Evolutionary conservation across 1,140 invertebrate genomes (phyloP).

Genomic region (Calycopis cecrops): DNA sequence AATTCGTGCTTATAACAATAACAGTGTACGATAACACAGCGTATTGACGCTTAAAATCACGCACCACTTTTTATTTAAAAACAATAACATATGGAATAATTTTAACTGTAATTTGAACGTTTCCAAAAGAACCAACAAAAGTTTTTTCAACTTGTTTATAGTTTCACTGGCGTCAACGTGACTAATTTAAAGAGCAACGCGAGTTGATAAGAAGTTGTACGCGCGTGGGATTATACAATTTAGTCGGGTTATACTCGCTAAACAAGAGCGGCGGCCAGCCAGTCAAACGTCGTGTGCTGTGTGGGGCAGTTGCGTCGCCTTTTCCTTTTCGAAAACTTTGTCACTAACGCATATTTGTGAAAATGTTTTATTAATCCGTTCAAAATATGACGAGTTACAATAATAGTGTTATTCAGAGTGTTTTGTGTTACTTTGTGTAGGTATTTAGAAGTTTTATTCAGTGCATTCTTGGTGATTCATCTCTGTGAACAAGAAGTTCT

Average conservation of each 20-base stretch:
- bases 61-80: constrained; percentile 26
- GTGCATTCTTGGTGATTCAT: constrained; percentile 24
- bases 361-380: constrained; percentile 29
- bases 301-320: constrained; percentile 36
- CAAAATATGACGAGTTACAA: constrained; percentile 36
- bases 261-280: constrained; percentile 27
- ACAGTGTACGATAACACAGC: constrained; percentile 39
- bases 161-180: constrained; percentile 38
- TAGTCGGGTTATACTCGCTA: constrained; percentile 53
- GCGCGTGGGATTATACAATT: constrained; percentile 41
- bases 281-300: constrained; percentile 41
- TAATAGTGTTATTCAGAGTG: constrained; percentile 28
- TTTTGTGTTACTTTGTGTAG: constrained; percentile 20
- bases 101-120: constrained; percentile 32
- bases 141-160: constrained; percentile 58
- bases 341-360: constrained; percentile 38
- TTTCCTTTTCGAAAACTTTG: constrained; percentile 51
- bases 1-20: constrained; percentile 53
- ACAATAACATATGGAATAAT: constrained; percentile 9
- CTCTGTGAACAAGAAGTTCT: constrained; percentile 21
- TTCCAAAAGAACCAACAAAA: constrained; percentile 45
- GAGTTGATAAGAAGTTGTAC: constrained; percentile 27
- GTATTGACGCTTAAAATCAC: constrained; percentile 55
- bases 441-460: constrained; percentile 11
- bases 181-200: constrained; percentile 41